Base-by-base conservation (phyloP, 2,888 invertebrate species). In the Anoplius nigerrimus region DNA sequence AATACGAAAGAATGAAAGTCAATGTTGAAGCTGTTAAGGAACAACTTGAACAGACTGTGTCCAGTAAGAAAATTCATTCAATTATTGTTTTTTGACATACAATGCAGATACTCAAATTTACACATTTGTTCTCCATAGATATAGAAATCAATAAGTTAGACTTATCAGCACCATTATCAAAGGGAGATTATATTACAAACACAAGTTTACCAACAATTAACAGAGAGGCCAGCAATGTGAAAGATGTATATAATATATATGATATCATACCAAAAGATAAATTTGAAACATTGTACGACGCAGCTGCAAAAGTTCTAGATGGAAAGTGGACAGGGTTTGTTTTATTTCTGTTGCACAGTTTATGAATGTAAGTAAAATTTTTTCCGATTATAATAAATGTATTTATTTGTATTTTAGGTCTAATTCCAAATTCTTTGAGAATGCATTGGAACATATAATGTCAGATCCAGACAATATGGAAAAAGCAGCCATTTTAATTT, bases 81-180 rank as follows among this genome's bases (percentile, higher is more conserved):
- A 43, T 11, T 34, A 11, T 34, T 27, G 27, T 27, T 34, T 34
- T 34, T 1, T 34, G 11, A 34, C 4, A 15, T n/a, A 24, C 8
- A 15, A 2, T 53, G 52, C 20, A 34, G 11, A 22, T 16, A 21
- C 53, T 59, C 8, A 34, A 42, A 46, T 16, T 59, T 16, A 11
- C 58, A n/a, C 46, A 1, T 43, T 20, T 0, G 61, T 94, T 94
- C 86, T 94, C 94, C 93, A 92, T 77, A 98, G 92, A 87, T 93
- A 93, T 81, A 16, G 65, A 76, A 58, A 67, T 79, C 6, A 57
- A 78, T 13, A 71, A 58, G 6, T 8, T n/a, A 42, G 78, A 78
- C 6, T 61, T 78, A 2, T 68, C 78, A 0, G 18, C 0, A 3
- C 46, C 65, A 6, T 46, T 71, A 53, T 21, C 43, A 55, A 6